Evolutionary conservation across 1,140 invertebrate genomes (phyloP).

Genomic region (Glossosoma conforme): DNA sequence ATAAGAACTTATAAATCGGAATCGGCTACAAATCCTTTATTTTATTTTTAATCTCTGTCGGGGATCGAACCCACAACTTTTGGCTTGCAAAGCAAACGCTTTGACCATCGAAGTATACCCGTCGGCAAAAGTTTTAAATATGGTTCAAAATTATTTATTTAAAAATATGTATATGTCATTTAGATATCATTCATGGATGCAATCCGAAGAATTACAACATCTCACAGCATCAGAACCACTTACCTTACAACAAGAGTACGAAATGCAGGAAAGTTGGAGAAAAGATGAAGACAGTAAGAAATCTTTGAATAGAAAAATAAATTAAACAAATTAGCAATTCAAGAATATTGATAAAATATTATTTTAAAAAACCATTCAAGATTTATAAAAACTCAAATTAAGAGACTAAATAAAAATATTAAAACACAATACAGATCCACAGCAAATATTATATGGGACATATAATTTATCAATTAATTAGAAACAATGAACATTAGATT

Average conservation of each 20-base stretch:
- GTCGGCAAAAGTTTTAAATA: neutral
- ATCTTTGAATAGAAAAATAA: neutral
- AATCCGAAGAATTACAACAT: constrained; percentile 69
- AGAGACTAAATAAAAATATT: too few relatives aligned
- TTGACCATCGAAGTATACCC: neutral
- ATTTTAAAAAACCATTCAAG: neutral
- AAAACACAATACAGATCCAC: too few relatives aligned
- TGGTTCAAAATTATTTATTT: neutral
- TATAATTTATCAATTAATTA: too few relatives aligned
- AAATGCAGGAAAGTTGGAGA: constrained; percentile 86
- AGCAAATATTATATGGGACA: too few relatives aligned
- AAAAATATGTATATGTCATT: neutral
- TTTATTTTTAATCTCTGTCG: too few relatives aligned
- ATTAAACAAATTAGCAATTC: neutral
- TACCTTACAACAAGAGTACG: constrained; percentile 78
- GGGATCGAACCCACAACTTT: too few relatives aligned
- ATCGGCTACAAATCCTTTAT: too few relatives aligned
- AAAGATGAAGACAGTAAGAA: constrained; percentile 77
- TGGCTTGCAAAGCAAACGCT: too few relatives aligned
- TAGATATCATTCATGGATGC: constrained; percentile 93
- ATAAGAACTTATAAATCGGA: too few relatives aligned
- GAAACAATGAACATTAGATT: too few relatives aligned
- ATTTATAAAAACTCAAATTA: too few relatives aligned
- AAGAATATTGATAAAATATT: neutral
- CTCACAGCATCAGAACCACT: constrained; percentile 87